These are phyloP conservation scores for Sceliomorpha sp. DNA, from an alignment of 2,888 invertebrate genomes.

Conservation along the genomic window DNA sequence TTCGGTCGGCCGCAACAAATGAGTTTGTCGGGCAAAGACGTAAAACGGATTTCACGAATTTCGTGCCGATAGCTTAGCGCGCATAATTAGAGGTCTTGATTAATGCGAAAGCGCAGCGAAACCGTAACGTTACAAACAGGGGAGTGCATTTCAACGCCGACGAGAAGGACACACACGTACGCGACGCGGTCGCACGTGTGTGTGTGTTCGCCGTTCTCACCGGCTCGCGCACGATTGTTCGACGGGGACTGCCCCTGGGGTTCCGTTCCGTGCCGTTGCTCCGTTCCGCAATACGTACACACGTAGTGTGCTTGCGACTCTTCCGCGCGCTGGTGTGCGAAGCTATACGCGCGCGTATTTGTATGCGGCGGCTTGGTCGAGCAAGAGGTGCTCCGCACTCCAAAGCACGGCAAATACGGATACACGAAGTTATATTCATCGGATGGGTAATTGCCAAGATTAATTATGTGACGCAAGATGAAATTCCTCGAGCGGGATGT, in stretches of 20 bases:
- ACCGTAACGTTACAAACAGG: constrained; percentile 37
- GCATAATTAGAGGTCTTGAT: constrained; percentile 53
- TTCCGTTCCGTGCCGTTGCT: constrained; percentile 11
- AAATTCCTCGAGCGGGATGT: constrained; percentile 69
- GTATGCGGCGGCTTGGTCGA: neutral
- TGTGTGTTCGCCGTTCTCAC: too few relatives aligned
- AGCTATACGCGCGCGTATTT: neutral
- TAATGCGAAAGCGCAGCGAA: constrained; percentile 44
- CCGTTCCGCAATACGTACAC: constrained; percentile 1
- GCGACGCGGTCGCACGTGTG: too few relatives aligned
- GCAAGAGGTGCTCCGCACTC: neutral
- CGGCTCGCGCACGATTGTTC: constrained; percentile 29
- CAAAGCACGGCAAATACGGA: constrained; percentile 24
- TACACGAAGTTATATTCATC: constrained; percentile 67
- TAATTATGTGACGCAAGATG: constrained; percentile 74
- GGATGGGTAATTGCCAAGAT: constrained; percentile 72
- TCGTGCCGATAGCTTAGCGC: constrained; percentile 38
- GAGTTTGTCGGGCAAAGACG: constrained; percentile 4
- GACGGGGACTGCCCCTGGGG: constrained; percentile 19
- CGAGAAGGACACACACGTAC: constrained; percentile 17
- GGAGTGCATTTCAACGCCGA: constrained; percentile 37
- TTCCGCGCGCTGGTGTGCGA: constrained; percentile 19
- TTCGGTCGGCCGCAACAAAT: too few relatives aligned
- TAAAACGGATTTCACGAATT: constrained; percentile 29
- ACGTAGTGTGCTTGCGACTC: too few relatives aligned